Base-by-base conservation (phyloP, 2,113 vertebrate genomes). In the Oostethus manadensis region DNA sequence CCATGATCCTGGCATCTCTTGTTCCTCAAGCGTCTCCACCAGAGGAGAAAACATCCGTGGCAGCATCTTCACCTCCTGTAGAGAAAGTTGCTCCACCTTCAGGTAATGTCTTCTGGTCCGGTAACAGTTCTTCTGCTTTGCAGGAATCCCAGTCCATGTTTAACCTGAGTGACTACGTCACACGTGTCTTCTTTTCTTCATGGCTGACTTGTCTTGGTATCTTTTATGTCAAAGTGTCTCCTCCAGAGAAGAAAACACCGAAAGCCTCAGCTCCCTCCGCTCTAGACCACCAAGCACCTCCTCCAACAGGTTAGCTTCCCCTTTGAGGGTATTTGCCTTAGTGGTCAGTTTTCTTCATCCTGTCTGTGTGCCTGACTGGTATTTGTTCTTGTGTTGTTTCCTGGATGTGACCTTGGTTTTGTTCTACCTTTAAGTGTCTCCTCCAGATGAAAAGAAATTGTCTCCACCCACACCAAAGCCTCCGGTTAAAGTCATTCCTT, bases 1-100 rank as follows among this genome's bases (percentile, higher is more conserved):
- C 74, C 21, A 2, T 80, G 55, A 76, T 61, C 68, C 63, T 81
- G 45, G 60, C 29, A 44, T 73, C 74, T 77, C 79, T 55, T 84
- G 18, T 70, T 78, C 26, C 46, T 17, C 72, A 66, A 76, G 76
- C 71, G 2, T 68, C 67, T 75, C 68, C 61, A 10, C 44, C 60
- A 64, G 82, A 77, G 50, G 73, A 80, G 42, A 82, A 71, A 64
- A 77, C 65, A 56, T 45, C 75, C 5, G 66, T 70, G 51, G 23
- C 51, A 21, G 18, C 72, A 17, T 8, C 67, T 51, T 21, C 53
- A 18, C 26, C 42, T 56, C 38, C 58, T 53, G 60, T 58, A 51
- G 58, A 54, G 16, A 68, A 51, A 23, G 54, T 43, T 1, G 10
- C 64, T 33, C 42, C 64, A 21, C 50, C 43, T 55, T 51, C 67